Evolutionary conservation across 2,888 invertebrate genomes (phyloP).

Genomic region (Eupithecia abbreviata): DNA sequence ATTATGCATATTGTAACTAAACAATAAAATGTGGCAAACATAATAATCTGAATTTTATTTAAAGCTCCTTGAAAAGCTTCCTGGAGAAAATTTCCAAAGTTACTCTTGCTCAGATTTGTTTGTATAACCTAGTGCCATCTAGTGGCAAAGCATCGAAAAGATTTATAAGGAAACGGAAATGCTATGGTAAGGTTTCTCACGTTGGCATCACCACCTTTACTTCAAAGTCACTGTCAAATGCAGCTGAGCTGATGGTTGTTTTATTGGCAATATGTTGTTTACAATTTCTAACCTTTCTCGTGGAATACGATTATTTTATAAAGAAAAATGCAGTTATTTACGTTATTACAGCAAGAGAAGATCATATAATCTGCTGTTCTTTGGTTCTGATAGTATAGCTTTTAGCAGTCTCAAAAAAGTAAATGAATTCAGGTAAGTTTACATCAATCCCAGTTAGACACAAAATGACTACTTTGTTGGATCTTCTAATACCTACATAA

Average conservation of each 20-base stretch:
- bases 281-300: constrained; percentile 62
- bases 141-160: background rate
- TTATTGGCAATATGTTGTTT: constrained; percentile 47
- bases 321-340: constrained; percentile 50
- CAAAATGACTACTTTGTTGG: background rate
- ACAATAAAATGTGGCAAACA: background rate
- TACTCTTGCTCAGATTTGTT: background rate
- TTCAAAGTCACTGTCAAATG: constrained; percentile 15
- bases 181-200: background rate
- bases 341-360: constrained; percentile 52
- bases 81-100: background rate
- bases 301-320: constrained; percentile 52
- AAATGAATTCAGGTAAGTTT: constrained; percentile 84
- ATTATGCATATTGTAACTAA: background rate
- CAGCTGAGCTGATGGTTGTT: constrained; percentile 3
- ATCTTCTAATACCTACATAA: background rate
- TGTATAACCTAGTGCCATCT: background rate
- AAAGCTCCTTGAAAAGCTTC: background rate
- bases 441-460: background rate
- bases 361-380: constrained; percentile 85
- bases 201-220: background rate
- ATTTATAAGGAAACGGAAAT: background rate
- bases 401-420: constrained; percentile 88
- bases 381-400: constrained; percentile 94
- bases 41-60: background rate